Percentiles rank a stretch among this genome's conserved stretches.
phyloP scores from a whole-genome alignment of 2,888 invertebrate species.

The Heliconius hortense region DNA sequence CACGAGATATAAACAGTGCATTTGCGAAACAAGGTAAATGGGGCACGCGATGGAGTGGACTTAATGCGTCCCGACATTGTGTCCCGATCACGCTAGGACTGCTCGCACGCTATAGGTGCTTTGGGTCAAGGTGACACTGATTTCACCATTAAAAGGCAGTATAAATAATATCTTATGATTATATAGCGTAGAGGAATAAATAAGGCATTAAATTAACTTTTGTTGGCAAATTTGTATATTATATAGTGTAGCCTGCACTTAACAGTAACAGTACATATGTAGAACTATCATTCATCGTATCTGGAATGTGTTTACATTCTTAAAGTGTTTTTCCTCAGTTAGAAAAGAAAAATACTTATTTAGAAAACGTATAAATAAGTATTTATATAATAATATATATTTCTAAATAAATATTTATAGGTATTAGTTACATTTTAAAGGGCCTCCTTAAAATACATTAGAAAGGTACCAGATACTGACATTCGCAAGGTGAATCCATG shows the following conservation, averaged over 20 bases:
- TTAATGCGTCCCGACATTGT: slow-evolving; percentile 53
- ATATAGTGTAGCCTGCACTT: not conserved
- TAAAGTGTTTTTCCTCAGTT: too few species aligned
- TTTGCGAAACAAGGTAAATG: slow-evolving; percentile 54
- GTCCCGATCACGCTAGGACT: slow-evolving; percentile 31
- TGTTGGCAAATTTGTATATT: not conserved
- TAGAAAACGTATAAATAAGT: too few species aligned
- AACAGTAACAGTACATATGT: not conserved
- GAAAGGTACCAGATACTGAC: too few species aligned
- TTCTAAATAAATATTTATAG: too few species aligned
- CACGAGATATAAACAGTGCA: slow-evolving; percentile 38
- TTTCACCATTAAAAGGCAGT: slow-evolving; percentile 3
- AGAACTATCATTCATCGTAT: not conserved
- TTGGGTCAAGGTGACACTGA: slow-evolving; percentile 32
- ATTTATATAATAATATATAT: too few species aligned
- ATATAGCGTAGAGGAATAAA: not conserved
- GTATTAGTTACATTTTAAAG: too few species aligned
- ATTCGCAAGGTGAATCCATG: too few species aligned
- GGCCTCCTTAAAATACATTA: too few species aligned
- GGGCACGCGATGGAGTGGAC: slow-evolving; percentile 47
- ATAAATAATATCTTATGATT: not conserved
- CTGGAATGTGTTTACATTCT: too few species aligned
- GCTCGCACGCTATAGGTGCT: slow-evolving; percentile 17
- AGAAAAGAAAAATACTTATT: too few species aligned
- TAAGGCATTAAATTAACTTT: not conserved